Conservation (phyloP, 2,797 vertebrate species). For the Myotis vivesi region DNA sequence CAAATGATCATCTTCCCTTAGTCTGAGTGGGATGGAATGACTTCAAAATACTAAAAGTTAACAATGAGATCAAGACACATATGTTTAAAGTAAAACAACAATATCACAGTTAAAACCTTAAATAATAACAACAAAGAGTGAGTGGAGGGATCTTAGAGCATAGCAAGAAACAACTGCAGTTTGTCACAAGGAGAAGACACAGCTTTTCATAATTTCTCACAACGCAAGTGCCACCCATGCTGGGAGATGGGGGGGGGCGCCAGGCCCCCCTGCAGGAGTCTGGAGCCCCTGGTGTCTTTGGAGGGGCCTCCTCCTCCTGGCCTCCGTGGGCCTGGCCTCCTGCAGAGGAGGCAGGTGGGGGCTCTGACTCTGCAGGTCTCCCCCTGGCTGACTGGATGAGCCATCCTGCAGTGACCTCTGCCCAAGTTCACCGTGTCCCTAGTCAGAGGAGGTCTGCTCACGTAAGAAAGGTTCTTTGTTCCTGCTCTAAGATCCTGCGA, state of each 20-base stretch:
- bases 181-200: accelerated
- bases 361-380: neutral
- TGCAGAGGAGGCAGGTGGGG: neutral
- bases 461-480: neutral
- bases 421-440: neutral
- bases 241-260: neutral
- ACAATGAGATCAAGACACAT: conserved; percentile 10
- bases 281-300: neutral
- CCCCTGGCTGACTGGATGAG: neutral
- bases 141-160: neutral
- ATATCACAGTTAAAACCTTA: neutral
- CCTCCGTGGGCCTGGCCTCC: neutral
- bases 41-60: conserved; percentile 27
- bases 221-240: accelerated
- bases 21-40: neutral
- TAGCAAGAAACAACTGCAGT: neutral
- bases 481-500: neutral
- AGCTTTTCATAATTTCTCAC: accelerated
- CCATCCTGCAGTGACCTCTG: neutral
- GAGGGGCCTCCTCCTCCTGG: too few relatives aligned
- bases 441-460: neutral
- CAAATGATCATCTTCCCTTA: neutral
- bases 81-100: neutral
- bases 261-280: neutral
- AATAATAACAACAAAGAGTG: neutral